Base-by-base conservation (phyloP, 2,113 vertebrate species). In the Pandion haliaetus region DNA sequence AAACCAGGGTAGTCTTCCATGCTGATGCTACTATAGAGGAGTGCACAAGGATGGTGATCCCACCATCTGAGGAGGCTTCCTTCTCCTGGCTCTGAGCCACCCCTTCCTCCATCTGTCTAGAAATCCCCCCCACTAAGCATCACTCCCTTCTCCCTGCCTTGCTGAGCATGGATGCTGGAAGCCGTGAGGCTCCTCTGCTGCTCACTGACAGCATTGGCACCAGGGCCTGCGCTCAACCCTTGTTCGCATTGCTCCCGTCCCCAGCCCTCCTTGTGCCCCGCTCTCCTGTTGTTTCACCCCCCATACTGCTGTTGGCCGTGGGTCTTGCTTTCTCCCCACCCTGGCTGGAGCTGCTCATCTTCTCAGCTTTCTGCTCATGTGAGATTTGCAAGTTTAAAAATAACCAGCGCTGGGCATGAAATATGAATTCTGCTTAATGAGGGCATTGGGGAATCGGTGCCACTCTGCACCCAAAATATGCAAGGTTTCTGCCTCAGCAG, bases 161-260 rank as follows among this genome's bases (percentile, higher is more conserved):
- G 23, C 31, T 21, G 44, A 6, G 10, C 15, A 15, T 14, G n/a
- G 82, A 50, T 82, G 36, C 38, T 28, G 57, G 34, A 63, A 54
- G 23, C 32, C 42, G 87, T 13, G 17, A 6, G n/a, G 14, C 32
- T 74, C 50, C 74, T 70, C 54, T 50, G n/a, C 12, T 14, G 12
- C 31, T 77, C 40, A 1, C 29, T 6, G 10, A 10, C 3, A 6
- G 13, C 6, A 0, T 8, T 12, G 25, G 23, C 3, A 1, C 14
- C 11, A 3, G 14, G 66, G 6, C 17, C 52, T 31, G 52, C 17
- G 10, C 17, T 55, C 54, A 31, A 55, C 29, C 49, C 17, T 50
- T 62, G n/a, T 17, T 36, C 5, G 5, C 1, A 0, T 21, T 0
- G 0, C 14, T 20, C 16, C 47, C 1, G 1, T 28, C 63, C 36